Evolutionary conservation across 92 coral and sea anemone species (phyloP).

Genomic region (Isaurus tuberculatus): DNA sequence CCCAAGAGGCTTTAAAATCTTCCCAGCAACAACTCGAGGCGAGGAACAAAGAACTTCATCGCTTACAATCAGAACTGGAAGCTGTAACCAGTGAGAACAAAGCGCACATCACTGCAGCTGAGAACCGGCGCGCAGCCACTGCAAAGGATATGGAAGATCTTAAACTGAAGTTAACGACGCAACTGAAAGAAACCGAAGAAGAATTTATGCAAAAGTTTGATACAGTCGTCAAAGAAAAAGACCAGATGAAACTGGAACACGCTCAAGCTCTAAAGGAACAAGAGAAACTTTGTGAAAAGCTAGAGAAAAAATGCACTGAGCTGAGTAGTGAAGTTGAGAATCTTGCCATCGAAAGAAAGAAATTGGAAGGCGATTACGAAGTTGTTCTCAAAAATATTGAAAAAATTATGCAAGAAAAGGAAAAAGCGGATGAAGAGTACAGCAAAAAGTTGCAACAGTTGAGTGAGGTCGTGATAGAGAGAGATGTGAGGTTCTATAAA

Average conservation of each 20-base stretch:
- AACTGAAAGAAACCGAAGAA: slow-evolving; percentile 17
- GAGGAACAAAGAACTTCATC: slow-evolving; percentile 55
- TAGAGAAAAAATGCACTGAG: slow-evolving; percentile 12
- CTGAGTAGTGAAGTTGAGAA: neutral
- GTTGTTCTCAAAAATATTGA: neutral
- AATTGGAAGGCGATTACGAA: neutral
- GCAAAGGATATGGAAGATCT: slow-evolving; percentile 62
- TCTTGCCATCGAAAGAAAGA: slow-evolving; percentile 9
- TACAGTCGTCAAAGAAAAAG: neutral
- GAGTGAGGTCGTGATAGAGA: neutral
- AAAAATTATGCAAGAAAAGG: slow-evolving; percentile 13
- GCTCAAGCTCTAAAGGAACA: neutral
- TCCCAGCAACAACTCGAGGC: slow-evolving; percentile 45
- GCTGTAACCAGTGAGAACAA: slow-evolving; percentile 60
- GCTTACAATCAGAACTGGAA: slow-evolving; percentile 66
- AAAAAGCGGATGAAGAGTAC: neutral
- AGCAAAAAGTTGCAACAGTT: neutral
- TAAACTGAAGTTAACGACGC: slow-evolving; percentile 16
- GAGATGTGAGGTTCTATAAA: slow-evolving; percentile 36
- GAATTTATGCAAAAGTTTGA: slow-evolving; percentile 1
- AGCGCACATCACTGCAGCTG: slow-evolving; percentile 63
- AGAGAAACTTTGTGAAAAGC: neutral
- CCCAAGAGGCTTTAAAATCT: slow-evolving; percentile 41
- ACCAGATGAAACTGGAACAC: slow-evolving; percentile 2
- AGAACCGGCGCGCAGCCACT: slow-evolving; percentile 56